Evolutionary conservation across 2,888 invertebrate species (phyloP), one percentile per base, ranked within the genome.

Genomic region (Notocelia uddmanniana): DNA sequence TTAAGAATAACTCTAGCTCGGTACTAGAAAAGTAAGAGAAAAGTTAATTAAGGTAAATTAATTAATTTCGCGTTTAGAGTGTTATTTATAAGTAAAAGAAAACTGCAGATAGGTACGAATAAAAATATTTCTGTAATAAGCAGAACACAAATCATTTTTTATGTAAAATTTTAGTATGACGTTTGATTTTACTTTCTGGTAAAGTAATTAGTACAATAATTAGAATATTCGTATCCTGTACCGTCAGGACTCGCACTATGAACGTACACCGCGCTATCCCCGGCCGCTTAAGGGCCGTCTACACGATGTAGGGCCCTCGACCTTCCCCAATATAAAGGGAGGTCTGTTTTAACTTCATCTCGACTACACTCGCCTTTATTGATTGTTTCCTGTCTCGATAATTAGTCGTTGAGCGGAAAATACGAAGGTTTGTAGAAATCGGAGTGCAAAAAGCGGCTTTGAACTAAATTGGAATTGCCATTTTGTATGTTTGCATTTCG

Each of bases 321-420:
- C 91, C 90, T 91, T 92, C 87, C 89, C 85, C 88, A 89, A 91
- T 89, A 87, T 89, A 89, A 90, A 90, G 89, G 88, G 85, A 89
- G 81, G 83, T 87, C 89, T 88, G 89, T 89, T 88, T 86, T 91
- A 92, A 90, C 90, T 90, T 87, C 87, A 90, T 91, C 90, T 89
- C 82, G 80, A 81, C 82, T 80, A 79, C 80, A 83, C 86, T 85
- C 79, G 76, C 69, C 80, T 80, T 81, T 84, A 89, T 88, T 89
- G 89, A 89, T 88, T 85, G 79, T 71, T 75, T 76, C 76, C 71
- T 69, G 74, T 72, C 70, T 79, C 78, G 74, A 71, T 73, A 73
- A 75, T 75, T 75, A 73, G 73, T 67, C 55, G 37, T 71, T 71
- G 68, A 73, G 37, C 48, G 11, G 55, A 69, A 69, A 71, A 67